A percentile compares a stretch with the other conserved stretches of the same genome.
These are phyloP conservation scores for Cancer borealis DNA, from an alignment of 2,888 invertebrate genomes.

Conservation along the genomic window DNA sequence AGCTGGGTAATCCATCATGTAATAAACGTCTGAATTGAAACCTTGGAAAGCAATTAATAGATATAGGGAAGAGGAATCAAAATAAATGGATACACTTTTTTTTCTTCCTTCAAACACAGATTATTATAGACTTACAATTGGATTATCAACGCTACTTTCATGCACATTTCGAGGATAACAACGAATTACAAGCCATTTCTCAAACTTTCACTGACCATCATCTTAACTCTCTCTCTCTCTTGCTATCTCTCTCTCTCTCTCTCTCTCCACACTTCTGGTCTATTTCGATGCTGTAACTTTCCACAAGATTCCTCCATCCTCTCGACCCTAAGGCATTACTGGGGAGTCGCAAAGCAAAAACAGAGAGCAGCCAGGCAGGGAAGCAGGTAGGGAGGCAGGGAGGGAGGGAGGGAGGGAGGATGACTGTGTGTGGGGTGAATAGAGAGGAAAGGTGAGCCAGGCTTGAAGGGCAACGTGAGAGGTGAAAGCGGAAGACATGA, in stretches of 20 bases:
- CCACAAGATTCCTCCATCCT: not conserved
- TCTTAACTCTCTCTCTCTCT: not conserved
- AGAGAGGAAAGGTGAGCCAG: conserved; percentile 32
- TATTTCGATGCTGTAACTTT: conserved; percentile 25
- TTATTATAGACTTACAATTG: not conserved
- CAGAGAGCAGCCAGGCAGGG: not conserved
- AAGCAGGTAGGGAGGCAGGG: not conserved
- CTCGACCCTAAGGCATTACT: conserved; percentile 5
- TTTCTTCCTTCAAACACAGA: not conserved
- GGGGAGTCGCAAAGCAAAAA: not conserved
- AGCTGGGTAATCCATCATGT: not conserved
- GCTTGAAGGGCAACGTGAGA: not conserved
- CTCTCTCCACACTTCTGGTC: not conserved
- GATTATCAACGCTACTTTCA: not conserved
- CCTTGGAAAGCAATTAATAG: not conserved
- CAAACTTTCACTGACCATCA: not conserved
- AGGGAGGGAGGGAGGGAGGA: not conserved
- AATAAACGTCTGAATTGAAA: not conserved
- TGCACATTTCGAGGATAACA: not conserved
- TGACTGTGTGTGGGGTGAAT: not conserved
- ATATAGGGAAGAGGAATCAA: not conserved
- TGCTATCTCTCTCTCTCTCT: not conserved
- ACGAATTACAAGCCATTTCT: not conserved
- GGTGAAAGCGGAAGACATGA: not conserved
- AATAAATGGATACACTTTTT: not conserved